A percentile compares a stretch with the other conserved stretches of the same genome.
phyloP scores from a whole-genome alignment of 2,113 vertebrate genomes.

The Pteronura brasiliensis region DNA sequence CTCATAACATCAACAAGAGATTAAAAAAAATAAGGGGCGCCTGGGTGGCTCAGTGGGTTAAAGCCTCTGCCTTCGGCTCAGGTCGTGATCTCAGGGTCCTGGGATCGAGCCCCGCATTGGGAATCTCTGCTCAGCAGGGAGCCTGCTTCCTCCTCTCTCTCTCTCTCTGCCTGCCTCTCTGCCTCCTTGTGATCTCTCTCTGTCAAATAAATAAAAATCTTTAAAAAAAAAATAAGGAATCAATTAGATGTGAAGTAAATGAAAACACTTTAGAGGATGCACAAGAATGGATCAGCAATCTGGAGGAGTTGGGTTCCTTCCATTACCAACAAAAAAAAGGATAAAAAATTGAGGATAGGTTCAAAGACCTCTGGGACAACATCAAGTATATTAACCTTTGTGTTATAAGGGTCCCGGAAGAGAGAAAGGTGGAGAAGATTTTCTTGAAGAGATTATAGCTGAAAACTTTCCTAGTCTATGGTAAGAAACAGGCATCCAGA shows the following conservation, averaged over 20 bases:
- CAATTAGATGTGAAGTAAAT: background rate
- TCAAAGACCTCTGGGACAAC: background rate
- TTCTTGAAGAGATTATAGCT: background rate
- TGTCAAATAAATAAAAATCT: too few species aligned
- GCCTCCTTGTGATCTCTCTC: too few species aligned
- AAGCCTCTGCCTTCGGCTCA: too few species aligned
- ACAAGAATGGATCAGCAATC: background rate
- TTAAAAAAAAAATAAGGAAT: background rate
- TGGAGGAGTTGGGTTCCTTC: background rate
- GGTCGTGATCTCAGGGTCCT: too few species aligned
- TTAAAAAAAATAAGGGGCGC: background rate
- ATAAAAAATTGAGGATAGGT: background rate
- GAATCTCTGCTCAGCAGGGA: too few species aligned
- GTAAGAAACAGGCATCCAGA: background rate
- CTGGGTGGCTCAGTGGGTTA: too few species aligned
- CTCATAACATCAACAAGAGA: background rate
- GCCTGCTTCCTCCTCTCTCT: too few species aligned
- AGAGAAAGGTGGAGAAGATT: background rate
- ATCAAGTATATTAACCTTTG: background rate
- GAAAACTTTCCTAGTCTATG: background rate
- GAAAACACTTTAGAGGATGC: background rate
- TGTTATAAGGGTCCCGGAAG: background rate
- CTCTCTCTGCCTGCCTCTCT: too few species aligned
- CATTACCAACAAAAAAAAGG: background rate
- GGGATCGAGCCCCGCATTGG: too few species aligned